Base-by-base conservation (phyloP, 2,888 invertebrate species). In the Panopea generosa region DNA sequence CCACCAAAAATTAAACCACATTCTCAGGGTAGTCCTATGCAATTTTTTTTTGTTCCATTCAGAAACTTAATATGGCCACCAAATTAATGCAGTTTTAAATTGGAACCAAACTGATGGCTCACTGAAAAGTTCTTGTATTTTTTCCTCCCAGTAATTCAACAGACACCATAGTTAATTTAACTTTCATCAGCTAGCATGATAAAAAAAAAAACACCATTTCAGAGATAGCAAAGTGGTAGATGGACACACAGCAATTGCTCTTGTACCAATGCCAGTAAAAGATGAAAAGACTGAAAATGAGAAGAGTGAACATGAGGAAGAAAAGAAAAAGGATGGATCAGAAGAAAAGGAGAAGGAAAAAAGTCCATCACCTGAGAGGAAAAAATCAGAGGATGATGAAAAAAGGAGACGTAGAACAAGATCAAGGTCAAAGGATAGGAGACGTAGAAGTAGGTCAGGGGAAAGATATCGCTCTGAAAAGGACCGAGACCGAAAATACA, bases 351-450 rank as follows among this genome's bases (percentile, higher is more conserved):
- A 33, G 33, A 18, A 16, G 6, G 45, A 45, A 16, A 52, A 22
- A 45, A 38, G 16, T 49, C 61, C 56, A 14, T 38, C 53, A 1
- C 65, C 71, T n/a, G 45, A 55, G 43, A 81, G 63, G 61, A 66
- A 57, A 50, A 57, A 56, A n/a, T 60, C 33, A 20, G 56, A 62
- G 33, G 33, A 33, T 60, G 57, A 40, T 60, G 76, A 53, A 65
- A 78, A 68, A 67, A 80, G 59, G 20, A 16, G 45, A 9, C 45
- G 20, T 20, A 45, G 45, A 16, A 9, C 45, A 20, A 29, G 76
- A 62, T 77, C 73, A 60, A 73, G 84, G 47, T 86, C 86, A 55
- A 77, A 78, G 62, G 83, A 82, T 20, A 62, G 65, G n/a, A 80
- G 84, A 27, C 62, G 78, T 47, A 69, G 77, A 29, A 63, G 75